A percentile compares a stretch with the other conserved stretches of the same genome.
These are phyloP conservation scores for Dufourea novaeangliae DNA, from an alignment of 1,140 invertebrate genomes.

Conservation along the genomic window DNA sequence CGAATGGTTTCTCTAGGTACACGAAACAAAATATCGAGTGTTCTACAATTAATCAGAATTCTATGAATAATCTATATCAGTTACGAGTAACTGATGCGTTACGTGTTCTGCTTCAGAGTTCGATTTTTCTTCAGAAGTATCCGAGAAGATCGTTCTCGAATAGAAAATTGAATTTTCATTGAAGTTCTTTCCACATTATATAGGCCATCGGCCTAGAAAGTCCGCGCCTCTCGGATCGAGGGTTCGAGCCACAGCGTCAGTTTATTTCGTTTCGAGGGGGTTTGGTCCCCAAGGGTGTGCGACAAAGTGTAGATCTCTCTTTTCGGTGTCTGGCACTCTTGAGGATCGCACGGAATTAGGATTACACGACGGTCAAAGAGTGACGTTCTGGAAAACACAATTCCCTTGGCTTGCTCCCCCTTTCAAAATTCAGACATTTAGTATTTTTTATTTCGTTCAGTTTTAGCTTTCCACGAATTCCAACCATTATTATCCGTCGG, in stretches of 20 bases:
- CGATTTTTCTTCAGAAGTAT: too few species aligned
- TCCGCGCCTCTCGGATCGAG: neutral
- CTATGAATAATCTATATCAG: too few species aligned
- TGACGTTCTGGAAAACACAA: neutral
- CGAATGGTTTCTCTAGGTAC: too few species aligned
- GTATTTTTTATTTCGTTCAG: too few species aligned
- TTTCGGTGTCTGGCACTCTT: neutral
- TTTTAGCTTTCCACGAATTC: too few species aligned
- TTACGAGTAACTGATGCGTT: too few species aligned
- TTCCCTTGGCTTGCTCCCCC: neutral
- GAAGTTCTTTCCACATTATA: neutral
- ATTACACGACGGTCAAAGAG: neutral
- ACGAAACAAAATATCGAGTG: too few species aligned
- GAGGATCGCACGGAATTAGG: neutral
- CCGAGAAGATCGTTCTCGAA: neutral
- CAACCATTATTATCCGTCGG: too few species aligned
- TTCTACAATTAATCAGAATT: too few species aligned
- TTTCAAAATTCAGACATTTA: too few species aligned
- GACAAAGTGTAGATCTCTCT: neutral
- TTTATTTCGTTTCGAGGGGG: constrained; percentile 2
- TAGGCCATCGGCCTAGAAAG: neutral
- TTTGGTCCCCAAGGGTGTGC: neutral
- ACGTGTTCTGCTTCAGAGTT: too few species aligned
- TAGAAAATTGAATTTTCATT: neutral
- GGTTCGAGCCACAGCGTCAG: neutral